phyloP scores from a whole-genome alignment of 2,888 invertebrate genomes.

The Papilio gigon region DNA sequence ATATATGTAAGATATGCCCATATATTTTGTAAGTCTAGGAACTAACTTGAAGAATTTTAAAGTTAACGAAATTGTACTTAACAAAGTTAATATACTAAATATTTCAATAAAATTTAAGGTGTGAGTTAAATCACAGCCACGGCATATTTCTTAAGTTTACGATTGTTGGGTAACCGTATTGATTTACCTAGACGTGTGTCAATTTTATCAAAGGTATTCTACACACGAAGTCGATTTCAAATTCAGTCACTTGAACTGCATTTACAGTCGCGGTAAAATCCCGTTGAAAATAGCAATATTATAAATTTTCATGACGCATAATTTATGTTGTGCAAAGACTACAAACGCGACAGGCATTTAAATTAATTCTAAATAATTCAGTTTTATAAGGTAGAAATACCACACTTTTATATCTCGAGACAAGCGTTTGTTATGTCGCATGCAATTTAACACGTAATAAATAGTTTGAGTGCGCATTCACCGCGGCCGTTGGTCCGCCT shows the following conservation, averaged over 20 bases:
- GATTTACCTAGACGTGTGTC: neutral
- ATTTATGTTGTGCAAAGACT: constrained; percentile 33
- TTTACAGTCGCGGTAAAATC: constrained; percentile 13
- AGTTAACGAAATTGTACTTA: neutral
- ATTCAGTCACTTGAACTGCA: constrained; percentile 16
- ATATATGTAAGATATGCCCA: too few species aligned
- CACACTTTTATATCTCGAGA: constrained; percentile 31
- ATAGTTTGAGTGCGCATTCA: constrained; percentile 51
- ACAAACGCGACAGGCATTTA: constrained; percentile 30
- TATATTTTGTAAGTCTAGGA: too few species aligned
- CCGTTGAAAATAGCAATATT: constrained; percentile 31
- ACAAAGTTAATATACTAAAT: neutral
- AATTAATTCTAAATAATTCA: constrained; percentile 16
- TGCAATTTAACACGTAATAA: constrained; percentile 42
- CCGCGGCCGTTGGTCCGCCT: constrained; percentile 50
- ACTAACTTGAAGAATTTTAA: neutral
- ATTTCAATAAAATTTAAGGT: neutral
- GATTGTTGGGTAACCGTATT: constrained; percentile 3
- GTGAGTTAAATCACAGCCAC: neutral
- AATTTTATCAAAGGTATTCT: constrained; percentile 22
- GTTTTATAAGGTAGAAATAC: constrained; percentile 38
- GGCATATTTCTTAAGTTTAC: neutral
- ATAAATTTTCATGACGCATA: constrained; percentile 39
- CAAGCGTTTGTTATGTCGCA: constrained; percentile 37
- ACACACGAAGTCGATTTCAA: constrained; percentile 27